phyloP scores from a whole-genome alignment of 2,888 invertebrate species.

The Eupeodes latifasciatus region DNA sequence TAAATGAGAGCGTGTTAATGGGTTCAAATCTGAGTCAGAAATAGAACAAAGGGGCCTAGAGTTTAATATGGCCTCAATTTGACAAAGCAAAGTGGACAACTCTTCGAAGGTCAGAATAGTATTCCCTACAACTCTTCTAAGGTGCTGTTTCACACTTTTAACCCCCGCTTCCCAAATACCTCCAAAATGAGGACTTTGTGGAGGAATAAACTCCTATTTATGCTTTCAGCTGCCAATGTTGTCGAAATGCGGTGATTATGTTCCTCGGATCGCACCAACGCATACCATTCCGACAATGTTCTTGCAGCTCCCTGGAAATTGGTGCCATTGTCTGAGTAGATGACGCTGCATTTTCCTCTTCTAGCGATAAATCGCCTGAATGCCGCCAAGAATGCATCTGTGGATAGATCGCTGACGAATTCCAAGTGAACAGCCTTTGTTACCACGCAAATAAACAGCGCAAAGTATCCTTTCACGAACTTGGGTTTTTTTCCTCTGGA shows the following conservation, averaged over 20 bases:
- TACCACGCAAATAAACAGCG: conserved; percentile 2
- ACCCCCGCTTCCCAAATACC: background rate
- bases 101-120: conserved; percentile 2
- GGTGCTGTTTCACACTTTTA: conserved; percentile 2
- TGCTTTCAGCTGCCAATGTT: background rate
- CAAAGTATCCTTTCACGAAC: conserved; percentile 7
- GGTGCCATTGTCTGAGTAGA: conserved; percentile 17
- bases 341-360: background rate
- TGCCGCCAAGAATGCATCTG: background rate
- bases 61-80: conserved; percentile 2
- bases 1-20: conserved; percentile 34
- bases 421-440: conserved; percentile 19
- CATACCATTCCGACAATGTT: background rate
- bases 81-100: background rate
- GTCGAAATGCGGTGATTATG: background rate
- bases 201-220: conserved; percentile 3
- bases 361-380: conserved; percentile 17
- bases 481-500: background rate
- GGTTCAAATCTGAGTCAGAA: conserved; percentile 13
- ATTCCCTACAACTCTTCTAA: background rate
- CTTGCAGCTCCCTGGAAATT: background rate
- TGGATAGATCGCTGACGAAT: background rate
- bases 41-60: background rate
- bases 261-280: background rate
- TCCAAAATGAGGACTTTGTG: background rate